phyloP scores from a whole-genome alignment of 2,797 vertebrate genomes.

The Xiphorhynchus erythropygius region DNA sequence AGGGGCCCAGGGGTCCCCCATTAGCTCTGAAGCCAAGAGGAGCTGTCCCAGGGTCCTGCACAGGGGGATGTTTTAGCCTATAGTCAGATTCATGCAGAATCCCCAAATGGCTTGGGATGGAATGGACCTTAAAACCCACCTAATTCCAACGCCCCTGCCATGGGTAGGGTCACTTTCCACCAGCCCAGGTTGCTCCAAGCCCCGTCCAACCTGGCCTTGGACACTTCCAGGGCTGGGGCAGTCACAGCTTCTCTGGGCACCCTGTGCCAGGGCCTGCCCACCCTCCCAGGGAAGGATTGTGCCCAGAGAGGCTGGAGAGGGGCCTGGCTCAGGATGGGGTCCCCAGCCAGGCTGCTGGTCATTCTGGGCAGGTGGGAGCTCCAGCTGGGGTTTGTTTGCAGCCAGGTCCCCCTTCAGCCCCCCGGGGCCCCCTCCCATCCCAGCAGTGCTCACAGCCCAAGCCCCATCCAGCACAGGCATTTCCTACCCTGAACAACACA shows the following conservation, averaged over 20 bases:
- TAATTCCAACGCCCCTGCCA: neutral
- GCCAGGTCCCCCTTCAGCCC: neutral
- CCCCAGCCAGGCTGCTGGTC: neutral
- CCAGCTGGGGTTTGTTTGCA: rapidly evolving
- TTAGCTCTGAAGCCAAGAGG: neutral
- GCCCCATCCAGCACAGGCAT: rapidly evolving
- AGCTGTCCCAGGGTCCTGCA: rapidly evolving
- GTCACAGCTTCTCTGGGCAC: neutral
- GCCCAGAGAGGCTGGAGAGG: neutral
- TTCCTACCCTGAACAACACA: neutral
- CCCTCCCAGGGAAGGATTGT: neutral
- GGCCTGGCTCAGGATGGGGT: rapidly evolving
- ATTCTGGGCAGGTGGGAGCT: neutral
- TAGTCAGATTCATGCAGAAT: neutral
- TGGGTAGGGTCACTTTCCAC: neutral
- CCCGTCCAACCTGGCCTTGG: rapidly evolving
- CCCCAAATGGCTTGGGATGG: neutral
- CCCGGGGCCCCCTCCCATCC: neutral
- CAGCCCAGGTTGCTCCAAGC: rapidly evolving
- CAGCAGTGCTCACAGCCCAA: rapidly evolving
- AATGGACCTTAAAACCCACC: neutral
- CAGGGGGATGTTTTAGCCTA: neutral
- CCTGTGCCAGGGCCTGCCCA: neutral
- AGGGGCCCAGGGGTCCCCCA: neutral
- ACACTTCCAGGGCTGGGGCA: neutral